Percentiles rank a stretch among this genome's conserved stretches.
Evolutionary conservation across 2,888 invertebrate species (phyloP).

Genomic region (Campoplex capitator): DNA sequence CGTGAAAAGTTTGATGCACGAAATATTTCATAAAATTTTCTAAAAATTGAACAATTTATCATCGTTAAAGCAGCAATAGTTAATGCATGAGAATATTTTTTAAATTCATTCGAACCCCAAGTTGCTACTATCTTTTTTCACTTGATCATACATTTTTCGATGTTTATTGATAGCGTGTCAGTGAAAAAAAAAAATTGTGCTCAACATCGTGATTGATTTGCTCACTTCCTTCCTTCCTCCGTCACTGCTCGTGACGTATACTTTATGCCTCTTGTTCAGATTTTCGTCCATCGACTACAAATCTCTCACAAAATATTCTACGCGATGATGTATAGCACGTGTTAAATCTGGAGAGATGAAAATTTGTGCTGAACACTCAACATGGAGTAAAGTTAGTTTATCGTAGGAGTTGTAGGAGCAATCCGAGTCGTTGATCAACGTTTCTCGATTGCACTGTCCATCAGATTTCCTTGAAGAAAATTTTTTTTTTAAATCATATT

Average conservation of each 20-base stretch:
- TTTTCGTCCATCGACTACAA: constrained; percentile 15
- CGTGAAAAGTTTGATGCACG: not conserved
- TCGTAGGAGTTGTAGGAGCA: constrained; percentile 1
- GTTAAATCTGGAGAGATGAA: constrained; percentile 20
- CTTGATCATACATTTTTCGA: not conserved
- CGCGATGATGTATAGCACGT: not conserved
- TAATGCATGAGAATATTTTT: no score
- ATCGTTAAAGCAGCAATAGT: not conserved
- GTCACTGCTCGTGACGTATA: constrained; percentile 28
- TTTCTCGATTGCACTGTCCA: constrained; percentile 4
- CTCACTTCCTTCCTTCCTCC: constrained; percentile 1
- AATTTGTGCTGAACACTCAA: constrained; percentile 37
- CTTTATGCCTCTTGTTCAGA: constrained; percentile 10
- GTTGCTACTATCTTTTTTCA: not conserved
- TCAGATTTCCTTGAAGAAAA: constrained; percentile 2
- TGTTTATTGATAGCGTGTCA: not conserved
- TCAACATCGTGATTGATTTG: constrained; percentile 23
- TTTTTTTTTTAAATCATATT: not conserved
- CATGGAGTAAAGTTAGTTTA: constrained; percentile 50
- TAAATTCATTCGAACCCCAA: not conserved
- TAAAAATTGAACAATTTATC: no score
- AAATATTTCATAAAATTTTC: not conserved
- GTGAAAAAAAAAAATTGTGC: not conserved
- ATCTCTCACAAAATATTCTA: not conserved
- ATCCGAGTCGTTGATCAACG: constrained; percentile 42